Evolutionary conservation across 1,140 invertebrate genomes (phyloP), one percentile per base, ranked within the genome.

Genomic region (Drosophila melanica): DNA sequence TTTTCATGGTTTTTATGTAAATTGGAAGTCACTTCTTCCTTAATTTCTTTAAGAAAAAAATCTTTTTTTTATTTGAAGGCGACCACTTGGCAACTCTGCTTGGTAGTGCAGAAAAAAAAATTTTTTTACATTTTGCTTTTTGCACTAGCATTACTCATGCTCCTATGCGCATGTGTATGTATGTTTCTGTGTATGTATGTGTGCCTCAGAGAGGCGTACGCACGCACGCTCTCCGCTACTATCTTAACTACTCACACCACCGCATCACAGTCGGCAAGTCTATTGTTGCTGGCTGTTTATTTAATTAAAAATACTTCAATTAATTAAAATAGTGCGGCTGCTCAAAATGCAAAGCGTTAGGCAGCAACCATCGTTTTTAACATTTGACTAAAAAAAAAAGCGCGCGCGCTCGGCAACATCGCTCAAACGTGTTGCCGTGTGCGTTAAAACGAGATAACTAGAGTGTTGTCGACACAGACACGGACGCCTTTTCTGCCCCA

Each of bases 261-360:
- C 7, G 7, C 30, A 63, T 23, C 11, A 53, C n/a, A 37, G 44
- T 69, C 45, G 59, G 54, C 53, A 12, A 73, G 66, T 79, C 44
- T 79, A 64, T 76, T 84, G 67, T 77, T 68, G 72, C 45, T 76
- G 65, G 47, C 51, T 55, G 66, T 51, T 73, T 78, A 65, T 79
- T 82, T 89, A 79, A 87, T 87, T 87, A 87, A 87, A 77, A 81
- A 86, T 86, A 72, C 78, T 81, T 51, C 63, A 79, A 82, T 77
- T 89, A 79, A 82, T 82, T 87, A 53, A 73, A 86, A 87, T 55
- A 67, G 57, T 62, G 41, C 16, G 27, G 55, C 68, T 69, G 27
- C 44, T 63, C 33, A 47, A 76, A 77, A 84, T 74, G 64, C 55
- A 69, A 84, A 84, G 33, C 58, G 44, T 27, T 55, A 57, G 55